Base-by-base conservation (phyloP, 2,113 vertebrate genomes). In the Oceanites oceanicus region DNA sequence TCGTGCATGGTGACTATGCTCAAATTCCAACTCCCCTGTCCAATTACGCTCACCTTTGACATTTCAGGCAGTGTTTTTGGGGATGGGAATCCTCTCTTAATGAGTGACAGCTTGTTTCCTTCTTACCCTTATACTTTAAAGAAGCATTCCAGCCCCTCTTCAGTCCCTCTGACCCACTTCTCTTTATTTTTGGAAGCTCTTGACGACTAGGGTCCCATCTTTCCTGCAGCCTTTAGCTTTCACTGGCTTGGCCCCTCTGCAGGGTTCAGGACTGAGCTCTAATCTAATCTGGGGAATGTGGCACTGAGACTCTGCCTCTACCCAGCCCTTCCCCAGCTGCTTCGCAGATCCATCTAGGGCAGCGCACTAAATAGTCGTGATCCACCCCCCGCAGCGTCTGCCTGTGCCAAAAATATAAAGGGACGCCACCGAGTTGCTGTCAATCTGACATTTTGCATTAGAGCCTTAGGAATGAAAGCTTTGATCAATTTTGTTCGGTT, bases 251-350 rank as follows among this genome's bases (percentile, higher is more conserved):
- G 91, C 94, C 87, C 52, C 90, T 49, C 45, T 1, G 7, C 45
- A 47, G 52, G 68, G 71, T 40, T 75, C 82, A 70, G 90, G 72
- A 59, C 92, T 76, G 71, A 89, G 76, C 94, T 96, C 93, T 97
- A 97, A 98, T 97, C 97, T 98, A 98, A 98, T 98, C 97, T 98
- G 26, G 16, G 92, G 96, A 96, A 97, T 98, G 95, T 66, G 90
- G 74, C 90, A 63, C 77, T 53, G 49, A 94, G 87, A 52, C 66
- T 90, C 61, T 75, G 58, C 77, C 92, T 96, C 83, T 36, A 3
- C 53, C 74, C 77, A 74, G 42, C 86, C 90, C 23, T 88, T 82
- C 32, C 81, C 61, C 97, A 98, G 97, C 97, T 98, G 97, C 95
- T 91, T 32, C 71, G 2, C 40, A 72, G 77, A 86, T 97, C 97